Evolutionary conservation across 2,113 vertebrate species (phyloP), one percentile per base, ranked within the genome.

Genomic region (Pimephales promelas): DNA sequence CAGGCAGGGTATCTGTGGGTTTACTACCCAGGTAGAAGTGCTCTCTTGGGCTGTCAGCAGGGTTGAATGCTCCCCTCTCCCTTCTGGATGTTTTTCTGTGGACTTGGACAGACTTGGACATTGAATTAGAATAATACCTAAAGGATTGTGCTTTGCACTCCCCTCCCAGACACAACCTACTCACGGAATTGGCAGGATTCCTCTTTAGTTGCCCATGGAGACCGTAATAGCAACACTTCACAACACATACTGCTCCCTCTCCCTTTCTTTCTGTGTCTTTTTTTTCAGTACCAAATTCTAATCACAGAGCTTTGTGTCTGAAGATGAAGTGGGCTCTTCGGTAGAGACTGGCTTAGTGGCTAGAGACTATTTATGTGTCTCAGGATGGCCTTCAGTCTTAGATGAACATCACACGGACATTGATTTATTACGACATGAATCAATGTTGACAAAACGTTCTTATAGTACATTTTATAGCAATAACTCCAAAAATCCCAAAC

Each of bases 131-230:
- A 88, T 83, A 88, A 85, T 86, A 88, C 85, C 87, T 87, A 68
- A 81, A 79, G 83, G 83, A 84, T 83, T 64, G 57, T 80, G 86
- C 72, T 88, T 84, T 86, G 66, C 73, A 24, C 77, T 62, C 24
- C 57, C 64, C 83, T 85, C 75, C 74, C 68, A 79, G 87, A 72
- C 73, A 82, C 59, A 61, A 84, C 87, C 81, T 85, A 52, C 76
- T 82, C 43, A 1, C 81, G 75, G 87, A 86, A 82, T 80, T 83
- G 73, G 83, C 79, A 86, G 84, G 85, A 88, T 83, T 86, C 84
- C 72, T 81, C 64, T 76, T 59, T 47, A 71, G 89, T 90, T 90
- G 89, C 87, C 86, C 81, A 82, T 87, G 87, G 89, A 88, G 87
- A 90, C 85, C 14, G 78, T 81, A 74, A 85, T 82, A 83, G 83